Conservation (phyloP, 2,888 invertebrate species). For the Mimachlamys varia region DNA sequence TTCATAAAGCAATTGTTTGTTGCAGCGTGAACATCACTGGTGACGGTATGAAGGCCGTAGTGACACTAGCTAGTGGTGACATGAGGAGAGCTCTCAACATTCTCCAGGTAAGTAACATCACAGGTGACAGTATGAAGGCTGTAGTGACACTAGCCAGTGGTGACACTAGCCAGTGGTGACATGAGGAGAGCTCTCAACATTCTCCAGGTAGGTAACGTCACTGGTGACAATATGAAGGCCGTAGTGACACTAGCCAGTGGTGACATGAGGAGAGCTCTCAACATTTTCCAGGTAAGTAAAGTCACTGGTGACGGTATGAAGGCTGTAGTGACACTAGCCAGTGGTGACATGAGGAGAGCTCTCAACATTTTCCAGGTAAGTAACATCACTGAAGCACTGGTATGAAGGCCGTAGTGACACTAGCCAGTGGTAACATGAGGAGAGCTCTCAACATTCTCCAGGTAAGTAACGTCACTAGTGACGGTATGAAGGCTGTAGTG, state of each 20-base stretch:
- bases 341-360: too few species aligned
- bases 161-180: conserved; percentile 93
- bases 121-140: conserved; percentile 82
- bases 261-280: conserved; percentile 95
- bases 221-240: background rate
- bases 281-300: conserved; percentile 89
- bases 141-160: conserved; percentile 84
- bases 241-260: background rate
- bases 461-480: too few species aligned
- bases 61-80: conserved; percentile 96
- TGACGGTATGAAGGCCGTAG: conserved; percentile 94
- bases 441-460: too few species aligned
- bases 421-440: too few species aligned
- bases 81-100: conserved; percentile 99
- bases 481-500: too few species aligned
- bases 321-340: background rate
- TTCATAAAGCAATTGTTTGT: background rate
- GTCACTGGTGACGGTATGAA: conserved; percentile 83
- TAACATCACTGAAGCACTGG: too few species aligned
- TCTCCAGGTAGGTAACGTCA: conserved; percentile 85
- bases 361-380: too few species aligned
- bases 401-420: too few species aligned
- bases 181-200: conserved; percentile 99
- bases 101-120: conserved; percentile 86
- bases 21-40: conserved; percentile 91